Base-by-base conservation (phyloP, 2,888 invertebrate species). In the Apotomis capreana region DNA sequence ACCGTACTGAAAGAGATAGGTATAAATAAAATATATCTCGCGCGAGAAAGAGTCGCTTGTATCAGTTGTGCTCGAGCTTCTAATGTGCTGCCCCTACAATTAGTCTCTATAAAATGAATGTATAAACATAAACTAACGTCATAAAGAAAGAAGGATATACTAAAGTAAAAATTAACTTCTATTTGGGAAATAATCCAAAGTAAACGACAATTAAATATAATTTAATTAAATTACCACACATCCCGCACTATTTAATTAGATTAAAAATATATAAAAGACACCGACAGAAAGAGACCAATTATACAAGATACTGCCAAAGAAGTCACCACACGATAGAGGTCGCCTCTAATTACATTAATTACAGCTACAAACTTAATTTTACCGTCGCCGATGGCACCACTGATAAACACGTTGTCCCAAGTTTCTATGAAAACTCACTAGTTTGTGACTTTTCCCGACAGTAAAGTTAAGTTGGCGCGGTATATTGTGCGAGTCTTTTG, bases 261-360 rank as follows among this genome's bases (percentile, higher is more conserved):
- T 59, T n/a, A 46, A 68, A 68, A 68, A 61, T 4, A 26, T 15
- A 36, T 49, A 57, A 67, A 68, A 68, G 8, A 67, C n/a, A 54
- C 49, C 37, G 4, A 52, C 59, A 15, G 26, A 63, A 73, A 62
- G 59, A 9, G 52, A 69, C 76, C 82, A 82, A 83, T 85, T 82
- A 84, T 80, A 80, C 77, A 74, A 76, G 76, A 80, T 80, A 77
- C 82, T 84, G 85, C 82, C 81, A 83, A 65, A 86, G 83, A 76
- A 83, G 83, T 79, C 81, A 79, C 79, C 80, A 78, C 78, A 82
- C 81, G 81, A 79, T 81, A 75, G 77, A 68, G 74, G 83, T 77
- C 78, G 77, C 77, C 77, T 85, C 82, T 88, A 87, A 89, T 89
- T 87, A 85, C 87, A 68, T 71, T 68, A 71, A 71, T 71, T 71